These are phyloP conservation scores for Potamilus streckersoni DNA, from an alignment of 1,140 invertebrate genomes.

Conservation along the genomic window DNA sequence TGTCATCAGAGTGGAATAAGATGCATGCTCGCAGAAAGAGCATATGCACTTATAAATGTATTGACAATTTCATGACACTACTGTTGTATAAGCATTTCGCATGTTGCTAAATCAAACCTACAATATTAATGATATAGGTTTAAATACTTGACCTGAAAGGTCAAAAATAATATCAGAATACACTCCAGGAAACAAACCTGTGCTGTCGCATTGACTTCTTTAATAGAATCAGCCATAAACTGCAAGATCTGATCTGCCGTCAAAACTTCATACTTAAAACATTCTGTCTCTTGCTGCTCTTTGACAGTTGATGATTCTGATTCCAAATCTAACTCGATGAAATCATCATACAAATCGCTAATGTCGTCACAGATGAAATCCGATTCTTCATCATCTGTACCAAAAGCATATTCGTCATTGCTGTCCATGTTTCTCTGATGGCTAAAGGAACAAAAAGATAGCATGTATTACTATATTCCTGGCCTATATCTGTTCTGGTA, in stretches of 20 bases:
- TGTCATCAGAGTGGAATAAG: too few species aligned
- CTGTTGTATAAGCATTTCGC: too few species aligned
- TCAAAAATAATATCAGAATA: background rate
- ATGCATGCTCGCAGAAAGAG: too few species aligned
- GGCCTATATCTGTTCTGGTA: too few species aligned
- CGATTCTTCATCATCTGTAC: conserved; percentile 88
- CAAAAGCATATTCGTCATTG: conserved; percentile 86
- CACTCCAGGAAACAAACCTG: conserved; percentile 60
- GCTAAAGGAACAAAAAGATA: too few species aligned
- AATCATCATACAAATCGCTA: conserved; percentile 85
- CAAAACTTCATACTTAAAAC: conserved; percentile 93
- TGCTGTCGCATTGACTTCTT: conserved; percentile 82
- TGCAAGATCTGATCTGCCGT: conserved; percentile 96
- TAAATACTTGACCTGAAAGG: too few species aligned
- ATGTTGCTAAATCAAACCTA: too few species aligned
- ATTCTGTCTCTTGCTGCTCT: conserved; percentile 71
- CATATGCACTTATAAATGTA: too few species aligned
- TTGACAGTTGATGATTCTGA: conserved; percentile 66
- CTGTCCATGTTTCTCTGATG: conserved; percentile 79
- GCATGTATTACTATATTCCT: too few species aligned
- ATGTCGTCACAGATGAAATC: conserved; percentile 76
- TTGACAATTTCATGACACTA: too few species aligned
- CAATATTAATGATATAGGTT: too few species aligned
- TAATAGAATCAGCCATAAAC: conserved; percentile 97
- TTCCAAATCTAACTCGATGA: conserved; percentile 89